Evolutionary conservation across 2,888 invertebrate species (phyloP).

Genomic region (Adineta ricciae): DNA sequence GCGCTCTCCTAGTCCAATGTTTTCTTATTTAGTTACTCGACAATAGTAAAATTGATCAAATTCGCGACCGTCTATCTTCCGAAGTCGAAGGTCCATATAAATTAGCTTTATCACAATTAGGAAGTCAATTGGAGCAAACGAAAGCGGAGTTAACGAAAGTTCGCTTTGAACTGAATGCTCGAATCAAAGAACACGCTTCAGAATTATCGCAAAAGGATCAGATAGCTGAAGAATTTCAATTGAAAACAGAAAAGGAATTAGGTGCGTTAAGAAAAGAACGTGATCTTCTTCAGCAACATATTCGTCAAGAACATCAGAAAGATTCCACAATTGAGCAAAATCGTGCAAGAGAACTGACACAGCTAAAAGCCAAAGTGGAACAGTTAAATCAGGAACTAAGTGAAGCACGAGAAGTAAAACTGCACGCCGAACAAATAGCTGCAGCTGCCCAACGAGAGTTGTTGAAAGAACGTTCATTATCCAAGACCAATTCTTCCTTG

Average conservation of each 20-base stretch:
- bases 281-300: slow-evolving; percentile 27
- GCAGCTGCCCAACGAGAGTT: slow-evolving; percentile 24
- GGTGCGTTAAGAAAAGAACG: slow-evolving; percentile 30
- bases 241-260: slow-evolving; percentile 31
- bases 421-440: slow-evolving; percentile 24
- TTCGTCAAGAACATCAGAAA: slow-evolving; percentile 28
- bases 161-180: slow-evolving; percentile 20
- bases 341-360: slow-evolving; percentile 24
- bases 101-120: slow-evolving; percentile 29
- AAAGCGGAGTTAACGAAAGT: slow-evolving; percentile 18
- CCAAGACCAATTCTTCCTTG: slow-evolving; percentile 22
- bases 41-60: slow-evolving; percentile 26
- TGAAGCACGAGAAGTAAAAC: slow-evolving; percentile 27
- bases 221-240: slow-evolving; percentile 23
- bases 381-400: slow-evolving; percentile 25
- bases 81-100: slow-evolving; percentile 32
- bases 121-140: slow-evolving; percentile 26
- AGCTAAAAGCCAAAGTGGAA: slow-evolving; percentile 25
- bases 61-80: slow-evolving; percentile 28
- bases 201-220: slow-evolving; percentile 22
- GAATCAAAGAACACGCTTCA: slow-evolving; percentile 18
- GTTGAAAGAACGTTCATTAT: slow-evolving; percentile 23
- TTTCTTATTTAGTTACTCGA: slow-evolving; percentile 24
- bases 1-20: too few species aligned
- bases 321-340: slow-evolving; percentile 25